Evolutionary conservation across 2,797 vertebrate genomes (phyloP).

Genomic region (Argya squamiceps): DNA sequence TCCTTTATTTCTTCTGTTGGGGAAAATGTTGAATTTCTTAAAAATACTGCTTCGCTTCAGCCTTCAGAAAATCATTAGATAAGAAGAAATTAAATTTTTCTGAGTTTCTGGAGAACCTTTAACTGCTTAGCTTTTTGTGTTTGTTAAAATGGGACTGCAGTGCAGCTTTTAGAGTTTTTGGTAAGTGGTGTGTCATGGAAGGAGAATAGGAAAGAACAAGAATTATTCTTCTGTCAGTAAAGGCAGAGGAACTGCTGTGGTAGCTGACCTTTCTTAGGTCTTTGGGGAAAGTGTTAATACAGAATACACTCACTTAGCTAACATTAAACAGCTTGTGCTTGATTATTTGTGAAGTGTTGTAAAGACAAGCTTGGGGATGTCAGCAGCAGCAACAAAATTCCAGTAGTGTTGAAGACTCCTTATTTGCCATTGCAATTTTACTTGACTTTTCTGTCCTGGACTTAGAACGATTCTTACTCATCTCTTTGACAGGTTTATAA

Average conservation of each 20-base stretch:
- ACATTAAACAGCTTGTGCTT: background rate
- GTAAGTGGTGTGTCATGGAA: background rate
- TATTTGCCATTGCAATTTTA: background rate
- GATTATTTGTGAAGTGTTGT: background rate
- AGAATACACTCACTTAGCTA: background rate
- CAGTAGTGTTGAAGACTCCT: background rate
- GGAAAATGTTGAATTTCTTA: background rate
- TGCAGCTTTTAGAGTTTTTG: background rate
- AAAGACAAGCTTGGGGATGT: background rate
- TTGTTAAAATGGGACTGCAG: background rate
- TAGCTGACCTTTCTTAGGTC: background rate
- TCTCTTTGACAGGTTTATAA: background rate
- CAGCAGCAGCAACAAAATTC: background rate
- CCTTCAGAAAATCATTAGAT: background rate
- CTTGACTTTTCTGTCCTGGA: background rate
- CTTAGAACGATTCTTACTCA: background rate
- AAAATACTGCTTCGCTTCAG: background rate
- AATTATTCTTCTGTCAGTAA: background rate
- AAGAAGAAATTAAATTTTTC: background rate
- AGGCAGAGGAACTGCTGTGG: background rate
- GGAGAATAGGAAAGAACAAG: background rate
- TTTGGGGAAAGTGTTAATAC: background rate
- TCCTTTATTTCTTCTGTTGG: background rate
- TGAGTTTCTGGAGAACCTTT: background rate
- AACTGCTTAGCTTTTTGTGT: background rate